Conservation (phyloP, 2,797 vertebrate genomes). For the Orestias chungarensis region DNA sequence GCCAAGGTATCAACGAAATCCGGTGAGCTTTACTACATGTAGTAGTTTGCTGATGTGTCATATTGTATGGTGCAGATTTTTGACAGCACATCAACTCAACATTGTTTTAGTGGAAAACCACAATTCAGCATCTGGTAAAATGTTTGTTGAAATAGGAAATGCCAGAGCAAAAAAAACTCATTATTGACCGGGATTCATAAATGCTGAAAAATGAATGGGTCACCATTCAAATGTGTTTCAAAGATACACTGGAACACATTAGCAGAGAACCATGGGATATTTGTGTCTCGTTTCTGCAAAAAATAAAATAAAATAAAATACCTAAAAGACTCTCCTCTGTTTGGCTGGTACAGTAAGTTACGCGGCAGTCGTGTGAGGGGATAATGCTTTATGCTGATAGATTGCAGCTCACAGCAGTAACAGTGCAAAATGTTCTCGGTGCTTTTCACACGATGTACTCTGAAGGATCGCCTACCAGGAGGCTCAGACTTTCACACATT, state of each 20-base stretch:
- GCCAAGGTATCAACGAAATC: too few relatives aligned
- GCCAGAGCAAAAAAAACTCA: background rate
- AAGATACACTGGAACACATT: constrained; percentile 8
- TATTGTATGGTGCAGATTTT: background rate
- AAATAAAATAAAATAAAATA: constrained; percentile 13
- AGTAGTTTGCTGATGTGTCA: background rate
- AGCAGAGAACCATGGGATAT: constrained; percentile 19
- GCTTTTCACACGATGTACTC: constrained; percentile 36
- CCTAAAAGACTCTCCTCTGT: constrained; percentile 23
- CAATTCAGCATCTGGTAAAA: background rate
- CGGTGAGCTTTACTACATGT: too few relatives aligned
- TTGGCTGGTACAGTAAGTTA: constrained; percentile 21
- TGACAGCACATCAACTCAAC: background rate
- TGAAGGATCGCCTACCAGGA: constrained; percentile 23
- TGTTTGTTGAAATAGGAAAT: background rate
- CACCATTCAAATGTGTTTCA: constrained; percentile 26
- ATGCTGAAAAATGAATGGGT: constrained; percentile 22
- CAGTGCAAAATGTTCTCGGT: constrained; percentile 42
- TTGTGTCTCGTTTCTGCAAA: constrained; percentile 29
- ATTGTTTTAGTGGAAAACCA: background rate
- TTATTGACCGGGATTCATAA: constrained; percentile 24
- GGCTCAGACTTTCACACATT: constrained; percentile 30
- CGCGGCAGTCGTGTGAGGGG: constrained; percentile 22
- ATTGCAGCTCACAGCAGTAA: constrained; percentile 24
- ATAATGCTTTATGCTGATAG: constrained; percentile 39